Evolutionary conservation across 2,113 vertebrate genomes (phyloP).

Genomic region (Lonchura striata): DNA sequence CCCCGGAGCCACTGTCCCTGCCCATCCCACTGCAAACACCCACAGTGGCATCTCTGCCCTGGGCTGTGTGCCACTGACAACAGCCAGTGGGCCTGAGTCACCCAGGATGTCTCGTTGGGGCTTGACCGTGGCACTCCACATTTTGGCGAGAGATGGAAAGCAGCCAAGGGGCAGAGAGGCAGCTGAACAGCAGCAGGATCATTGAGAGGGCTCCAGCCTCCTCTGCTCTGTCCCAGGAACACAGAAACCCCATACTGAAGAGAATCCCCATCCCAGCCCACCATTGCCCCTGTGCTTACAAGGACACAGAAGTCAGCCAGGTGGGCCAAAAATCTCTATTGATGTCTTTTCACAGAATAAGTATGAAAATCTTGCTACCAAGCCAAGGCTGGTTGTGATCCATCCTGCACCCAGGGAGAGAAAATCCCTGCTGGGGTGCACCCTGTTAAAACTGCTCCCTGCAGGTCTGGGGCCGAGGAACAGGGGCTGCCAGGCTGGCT

Average conservation of each 20-base stretch:
- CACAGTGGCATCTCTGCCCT: background rate
- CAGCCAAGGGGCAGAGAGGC: background rate
- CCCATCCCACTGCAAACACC: background rate
- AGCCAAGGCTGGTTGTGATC: background rate
- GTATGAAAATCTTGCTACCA: background rate
- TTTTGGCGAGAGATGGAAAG: background rate
- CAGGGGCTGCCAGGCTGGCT: background rate
- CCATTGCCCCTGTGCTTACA: background rate
- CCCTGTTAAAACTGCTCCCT: background rate
- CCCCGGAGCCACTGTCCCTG: background rate
- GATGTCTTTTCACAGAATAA: background rate
- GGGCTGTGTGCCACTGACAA: background rate
- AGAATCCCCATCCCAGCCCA: background rate
- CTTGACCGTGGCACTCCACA: background rate
- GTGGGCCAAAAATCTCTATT: accelerated
- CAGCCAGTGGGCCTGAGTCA: background rate
- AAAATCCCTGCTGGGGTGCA: background rate
- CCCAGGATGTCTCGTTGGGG: background rate
- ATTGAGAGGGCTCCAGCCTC: background rate
- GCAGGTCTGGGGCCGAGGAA: background rate
- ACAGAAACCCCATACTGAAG: background rate
- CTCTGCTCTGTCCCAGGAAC: background rate
- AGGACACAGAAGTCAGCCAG: background rate
- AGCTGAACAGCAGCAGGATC: background rate
- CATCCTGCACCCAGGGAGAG: background rate